Conservation (phyloP, 2,797 vertebrate species). For the Lacerta viridis region DNA sequence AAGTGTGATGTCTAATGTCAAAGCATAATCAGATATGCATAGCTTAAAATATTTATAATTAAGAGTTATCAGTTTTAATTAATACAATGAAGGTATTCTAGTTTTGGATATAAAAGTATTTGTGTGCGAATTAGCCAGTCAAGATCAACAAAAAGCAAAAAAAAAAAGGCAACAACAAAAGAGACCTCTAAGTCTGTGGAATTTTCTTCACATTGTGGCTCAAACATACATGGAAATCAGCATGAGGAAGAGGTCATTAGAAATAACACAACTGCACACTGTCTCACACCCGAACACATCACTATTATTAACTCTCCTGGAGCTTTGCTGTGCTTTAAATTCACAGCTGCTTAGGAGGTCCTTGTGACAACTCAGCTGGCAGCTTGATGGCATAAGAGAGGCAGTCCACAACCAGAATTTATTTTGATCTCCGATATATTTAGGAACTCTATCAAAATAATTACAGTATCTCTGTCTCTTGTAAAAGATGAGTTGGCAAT, state of each 20-base stretch:
- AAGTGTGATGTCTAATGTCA: not conserved
- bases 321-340: not conserved
- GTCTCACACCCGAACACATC: not conserved
- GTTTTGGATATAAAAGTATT: not conserved
- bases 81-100: not conserved
- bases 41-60: not conserved
- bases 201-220: not conserved
- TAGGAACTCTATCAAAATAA: not conserved
- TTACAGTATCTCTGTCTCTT: not conserved
- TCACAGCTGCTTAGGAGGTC: not conserved
- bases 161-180: not conserved
- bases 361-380: not conserved
- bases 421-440: not conserved
- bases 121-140: not conserved
- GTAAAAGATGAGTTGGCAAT: not conserved
- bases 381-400: not conserved
- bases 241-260: not conserved
- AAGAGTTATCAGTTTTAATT: not conserved
- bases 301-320: not conserved
- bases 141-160: not conserved
- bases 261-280: not conserved
- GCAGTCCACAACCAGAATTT: not conserved
- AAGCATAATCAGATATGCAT: not conserved
- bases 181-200: not conserved
- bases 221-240: not conserved